A percentile compares a stretch with the other conserved stretches of the same genome.
Conservation (phyloP, 2,113 vertebrate genomes). For the Anser cygnoides region DNA sequence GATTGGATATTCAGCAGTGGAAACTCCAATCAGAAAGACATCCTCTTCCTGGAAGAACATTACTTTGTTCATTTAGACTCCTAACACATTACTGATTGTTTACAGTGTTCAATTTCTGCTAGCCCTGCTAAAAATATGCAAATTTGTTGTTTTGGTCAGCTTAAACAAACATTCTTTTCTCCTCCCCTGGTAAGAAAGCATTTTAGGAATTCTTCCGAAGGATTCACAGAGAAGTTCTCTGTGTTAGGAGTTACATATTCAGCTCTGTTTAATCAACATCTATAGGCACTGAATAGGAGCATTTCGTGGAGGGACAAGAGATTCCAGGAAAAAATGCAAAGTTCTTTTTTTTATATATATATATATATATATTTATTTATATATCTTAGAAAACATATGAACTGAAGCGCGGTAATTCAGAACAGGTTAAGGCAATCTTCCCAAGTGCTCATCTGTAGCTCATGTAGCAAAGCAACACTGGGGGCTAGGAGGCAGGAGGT, state of each 20-base stretch:
- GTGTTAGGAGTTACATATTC: rapidly evolving
- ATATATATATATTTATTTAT: neutral
- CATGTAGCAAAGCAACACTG: neutral
- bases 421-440: neutral
- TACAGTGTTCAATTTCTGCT: neutral
- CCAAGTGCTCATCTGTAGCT: neutral
- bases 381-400: neutral
- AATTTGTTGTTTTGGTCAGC: rapidly evolving
- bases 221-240: neutral
- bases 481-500: neutral
- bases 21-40: neutral
- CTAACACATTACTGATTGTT: neutral
- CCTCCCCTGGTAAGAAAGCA: neutral
- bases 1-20: neutral
- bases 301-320: neutral
- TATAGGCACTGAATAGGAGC: neutral
- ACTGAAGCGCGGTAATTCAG: neutral
- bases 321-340: neutral
- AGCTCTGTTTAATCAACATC: neutral
- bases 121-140: neutral
- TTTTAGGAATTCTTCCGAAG: neutral
- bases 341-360: neutral
- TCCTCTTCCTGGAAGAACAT: neutral
- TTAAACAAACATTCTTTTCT: neutral
- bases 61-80: neutral